A percentile compares a stretch with the other conserved stretches of the same genome.
These are phyloP conservation scores for Puffinus mauretanicus DNA, from an alignment of 2,113 vertebrate genomes.

Conservation along the genomic window DNA sequence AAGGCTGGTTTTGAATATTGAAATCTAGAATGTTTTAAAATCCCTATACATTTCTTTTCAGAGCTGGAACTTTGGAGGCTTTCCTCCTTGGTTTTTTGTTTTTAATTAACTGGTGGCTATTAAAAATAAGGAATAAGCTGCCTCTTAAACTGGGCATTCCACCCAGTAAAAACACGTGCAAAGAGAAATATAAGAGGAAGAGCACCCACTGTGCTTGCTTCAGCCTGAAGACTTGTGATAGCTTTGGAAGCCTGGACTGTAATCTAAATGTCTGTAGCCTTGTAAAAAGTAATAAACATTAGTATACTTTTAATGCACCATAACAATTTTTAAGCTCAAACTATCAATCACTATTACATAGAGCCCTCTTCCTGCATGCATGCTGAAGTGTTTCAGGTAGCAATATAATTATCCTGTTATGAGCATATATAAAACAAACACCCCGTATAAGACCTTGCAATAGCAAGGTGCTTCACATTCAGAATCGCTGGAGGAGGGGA, in stretches of 20 bases:
- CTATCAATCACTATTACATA: conserved; percentile 47
- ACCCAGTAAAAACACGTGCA: background rate
- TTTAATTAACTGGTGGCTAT: background rate
- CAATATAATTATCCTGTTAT: conserved; percentile 53
- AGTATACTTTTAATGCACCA: conserved; percentile 55
- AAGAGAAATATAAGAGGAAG: background rate
- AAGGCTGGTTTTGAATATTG: background rate
- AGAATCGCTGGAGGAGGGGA: conserved; percentile 44
- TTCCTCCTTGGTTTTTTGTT: background rate
- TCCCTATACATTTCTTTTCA: background rate
- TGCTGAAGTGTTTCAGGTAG: conserved; percentile 48
- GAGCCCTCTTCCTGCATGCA: background rate
- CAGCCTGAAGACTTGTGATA: background rate
- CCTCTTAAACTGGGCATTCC: background rate
- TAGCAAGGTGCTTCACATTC: conserved; percentile 10
- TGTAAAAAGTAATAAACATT: conserved; percentile 48
- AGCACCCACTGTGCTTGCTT: background rate
- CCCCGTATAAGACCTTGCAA: conserved; percentile 45
- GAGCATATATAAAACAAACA: conserved; percentile 58
- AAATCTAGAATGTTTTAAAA: background rate
- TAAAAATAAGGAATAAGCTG: background rate
- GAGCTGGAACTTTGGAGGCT: background rate
- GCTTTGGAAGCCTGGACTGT: background rate
- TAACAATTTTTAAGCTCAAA: conserved; percentile 55
- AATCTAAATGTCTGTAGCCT: conserved; percentile 22